These are phyloP conservation scores for Lithobates pipiens DNA, from an alignment of 2,797 vertebrate genomes.

Conservation along the genomic window DNA sequence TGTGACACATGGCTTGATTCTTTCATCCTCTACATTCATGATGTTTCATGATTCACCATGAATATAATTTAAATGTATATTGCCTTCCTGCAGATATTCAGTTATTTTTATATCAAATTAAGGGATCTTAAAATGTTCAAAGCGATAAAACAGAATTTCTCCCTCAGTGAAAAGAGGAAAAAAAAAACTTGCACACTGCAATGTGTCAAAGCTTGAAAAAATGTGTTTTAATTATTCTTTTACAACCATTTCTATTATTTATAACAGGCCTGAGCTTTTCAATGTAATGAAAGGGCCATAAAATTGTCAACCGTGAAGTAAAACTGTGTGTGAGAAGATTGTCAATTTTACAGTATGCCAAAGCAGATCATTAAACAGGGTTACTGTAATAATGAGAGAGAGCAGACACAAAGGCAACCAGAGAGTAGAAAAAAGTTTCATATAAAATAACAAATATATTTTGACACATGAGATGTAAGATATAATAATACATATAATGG, in stretches of 20 bases:
- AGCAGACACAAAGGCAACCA: conserved; percentile 46
- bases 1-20: conserved; percentile 40
- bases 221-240: conserved; percentile 62
- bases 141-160: conserved; percentile 37
- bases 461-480: conserved; percentile 10
- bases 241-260: conserved; percentile 60
- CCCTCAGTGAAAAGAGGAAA: conserved; percentile 20
- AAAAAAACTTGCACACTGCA: conserved; percentile 35
- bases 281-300: conserved; percentile 60
- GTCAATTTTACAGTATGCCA: conserved; percentile 62
- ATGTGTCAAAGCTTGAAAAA: conserved; percentile 55
- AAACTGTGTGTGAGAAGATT: conserved; percentile 59
- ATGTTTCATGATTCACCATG: conserved; percentile 46
- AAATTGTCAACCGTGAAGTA: conserved; percentile 61
- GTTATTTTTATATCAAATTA: conserved; percentile 51
- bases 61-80: conserved; percentile 57
- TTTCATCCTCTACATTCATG: conserved; percentile 47
- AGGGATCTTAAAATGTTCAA: conserved; percentile 52
- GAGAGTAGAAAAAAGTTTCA: not conserved
- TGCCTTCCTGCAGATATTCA: conserved; percentile 42
- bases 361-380: conserved; percentile 58
- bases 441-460: conserved; percentile 33
- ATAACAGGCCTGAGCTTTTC: conserved; percentile 57
- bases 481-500: not conserved
- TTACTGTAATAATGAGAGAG: conserved; percentile 52